Percentiles rank a stretch among this genome's conserved stretches.
Evolutionary conservation across 2,888 invertebrate genomes (phyloP).

Genomic region (Microdon myrmicae): DNA sequence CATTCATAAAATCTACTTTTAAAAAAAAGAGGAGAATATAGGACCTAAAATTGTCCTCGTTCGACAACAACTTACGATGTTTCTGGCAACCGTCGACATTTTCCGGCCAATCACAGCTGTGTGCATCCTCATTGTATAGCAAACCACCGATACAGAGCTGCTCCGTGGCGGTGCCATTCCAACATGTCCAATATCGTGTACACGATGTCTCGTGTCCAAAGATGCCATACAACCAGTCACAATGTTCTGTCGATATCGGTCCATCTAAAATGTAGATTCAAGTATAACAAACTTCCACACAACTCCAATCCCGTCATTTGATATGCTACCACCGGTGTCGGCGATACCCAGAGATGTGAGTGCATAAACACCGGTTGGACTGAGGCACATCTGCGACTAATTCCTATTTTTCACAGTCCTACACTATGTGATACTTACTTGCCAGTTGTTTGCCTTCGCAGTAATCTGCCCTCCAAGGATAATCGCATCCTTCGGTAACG

Average conservation of each 20-base stretch:
- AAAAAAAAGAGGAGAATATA: constrained; percentile 11
- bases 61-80: constrained; percentile 77
- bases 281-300: constrained; percentile 47
- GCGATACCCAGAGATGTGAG: no score
- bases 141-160: constrained; percentile 92
- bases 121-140: constrained; percentile 88
- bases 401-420: constrained; percentile 23
- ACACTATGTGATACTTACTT: constrained; percentile 73
- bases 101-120: constrained; percentile 94
- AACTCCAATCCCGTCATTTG: constrained; percentile 19
- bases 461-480: constrained; percentile 89
- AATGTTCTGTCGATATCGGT: constrained; percentile 85
- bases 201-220: constrained; percentile 94
- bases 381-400: constrained; percentile 35
- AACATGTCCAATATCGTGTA: constrained; percentile 93
- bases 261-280: constrained; percentile 71
- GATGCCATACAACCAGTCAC: constrained; percentile 92
- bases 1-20: constrained; percentile 16
- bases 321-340: no score
- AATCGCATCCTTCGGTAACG: constrained; percentile 89
- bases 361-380: no score
- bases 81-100: constrained; percentile 94
- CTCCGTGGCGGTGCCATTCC: constrained; percentile 93
- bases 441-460: constrained; percentile 84
- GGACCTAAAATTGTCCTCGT: no score